Base-by-base conservation (phyloP, 2,113 vertebrate species). In the Tachycineta bicolor region DNA sequence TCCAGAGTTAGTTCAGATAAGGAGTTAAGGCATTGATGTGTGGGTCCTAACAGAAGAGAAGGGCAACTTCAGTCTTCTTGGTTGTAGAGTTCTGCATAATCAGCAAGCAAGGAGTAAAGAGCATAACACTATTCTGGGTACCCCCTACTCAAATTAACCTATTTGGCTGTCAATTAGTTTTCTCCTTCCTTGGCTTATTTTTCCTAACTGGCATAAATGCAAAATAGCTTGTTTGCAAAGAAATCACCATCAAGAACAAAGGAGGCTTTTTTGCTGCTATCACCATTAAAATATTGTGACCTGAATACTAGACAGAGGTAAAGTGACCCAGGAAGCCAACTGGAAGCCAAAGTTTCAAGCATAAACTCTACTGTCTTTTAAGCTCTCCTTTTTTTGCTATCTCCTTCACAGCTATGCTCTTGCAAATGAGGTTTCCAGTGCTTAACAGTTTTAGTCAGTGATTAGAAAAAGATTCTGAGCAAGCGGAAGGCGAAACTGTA, bases 401-500 rank as follows among this genome's bases (percentile, higher is more conserved):
- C 17, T 56, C 7, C 34, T 81, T 75, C 56, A 64, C 65, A 79
- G 56, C 34, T 87, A 56, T 53, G 41, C 16, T 84, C n/a, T 29
- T 87, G 44, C 10, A 77, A 83, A 88, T 29, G 43, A 81, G 19
- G 23, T 78, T 93, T 91, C 43, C 55, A 81, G n/a, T 15, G 62
- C 28, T 84, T 79, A 91, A 56, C 34, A 70, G 33, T 47, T 50
- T 77, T 89, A 87, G 55, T 77, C 56, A 78, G 20, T 58, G 58
- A 94, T 93, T 75, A 94, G 31, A 89, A 24, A 70, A 69, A 82
- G 62, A 95, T 71, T 82, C 62, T 44, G 73, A 91, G 65, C n/a
- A 92, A 90, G 28, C 49, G 49, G 41, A 75, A 94, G 73, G 14
- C 82, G 65, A 93, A 95, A 70, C 31, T 31, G 62, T 31, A 68